Evolutionary conservation across 2,113 vertebrate genomes (phyloP).

Genomic region (Paedocypris sp.): DNA sequence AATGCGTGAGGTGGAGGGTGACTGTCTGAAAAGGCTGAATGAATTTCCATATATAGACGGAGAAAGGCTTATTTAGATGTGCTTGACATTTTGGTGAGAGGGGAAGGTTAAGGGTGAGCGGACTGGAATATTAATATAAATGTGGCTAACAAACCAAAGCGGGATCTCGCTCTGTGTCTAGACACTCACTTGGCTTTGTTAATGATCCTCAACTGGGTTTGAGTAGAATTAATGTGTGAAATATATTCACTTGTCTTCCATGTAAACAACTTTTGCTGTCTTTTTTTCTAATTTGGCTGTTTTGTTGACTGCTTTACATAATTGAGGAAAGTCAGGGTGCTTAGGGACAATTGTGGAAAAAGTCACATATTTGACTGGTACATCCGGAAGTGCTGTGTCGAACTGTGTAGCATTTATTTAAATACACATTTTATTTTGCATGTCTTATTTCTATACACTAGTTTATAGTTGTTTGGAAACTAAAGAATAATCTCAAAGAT

Average conservation of each 20-base stretch:
- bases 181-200: slow-evolving; percentile 25
- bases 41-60: slow-evolving; percentile 55
- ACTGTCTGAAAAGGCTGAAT: slow-evolving; percentile 47
- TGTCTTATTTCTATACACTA: too few relatives aligned
- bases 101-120: slow-evolving; percentile 39
- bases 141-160: slow-evolving; percentile 44
- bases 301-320: too few relatives aligned
- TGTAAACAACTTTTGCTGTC: not conserved
- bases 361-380: too few relatives aligned
- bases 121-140: slow-evolving; percentile 36
- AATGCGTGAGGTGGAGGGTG: slow-evolving; percentile 18
- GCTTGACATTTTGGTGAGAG: slow-evolving; percentile 56
- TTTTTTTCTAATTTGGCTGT: not conserved
- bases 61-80: slow-evolving; percentile 44
- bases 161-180: slow-evolving; percentile 19
- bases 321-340: too few relatives aligned
- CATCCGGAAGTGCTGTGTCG: too few relatives aligned
- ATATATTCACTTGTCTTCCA: slow-evolving; percentile 5
- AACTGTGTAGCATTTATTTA: too few relatives aligned
- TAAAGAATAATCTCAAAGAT: too few relatives aligned
- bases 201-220: slow-evolving; percentile 13
- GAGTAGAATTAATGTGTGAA: slow-evolving; percentile 5
- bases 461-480: too few relatives aligned
- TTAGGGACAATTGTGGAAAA: too few relatives aligned
- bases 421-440: too few relatives aligned